Evolutionary conservation across 2,888 invertebrate species (phyloP).

Genomic region (Polia nebulosa): DNA sequence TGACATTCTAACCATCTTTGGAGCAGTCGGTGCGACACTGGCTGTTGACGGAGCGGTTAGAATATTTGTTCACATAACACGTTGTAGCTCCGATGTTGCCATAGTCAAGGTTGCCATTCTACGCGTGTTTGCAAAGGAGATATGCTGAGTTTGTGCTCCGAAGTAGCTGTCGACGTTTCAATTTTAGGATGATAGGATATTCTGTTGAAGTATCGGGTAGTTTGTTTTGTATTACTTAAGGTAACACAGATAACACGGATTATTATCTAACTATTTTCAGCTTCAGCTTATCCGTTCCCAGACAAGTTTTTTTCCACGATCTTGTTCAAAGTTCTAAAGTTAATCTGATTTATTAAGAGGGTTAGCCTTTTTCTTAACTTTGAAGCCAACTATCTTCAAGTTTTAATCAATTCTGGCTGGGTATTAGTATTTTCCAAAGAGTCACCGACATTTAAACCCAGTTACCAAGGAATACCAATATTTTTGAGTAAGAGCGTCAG

Average conservation of each 20-base stretch:
- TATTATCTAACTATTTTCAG: slow-evolving; percentile 8
- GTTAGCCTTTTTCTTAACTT: slow-evolving; percentile 14
- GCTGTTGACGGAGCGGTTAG: slow-evolving; percentile 61
- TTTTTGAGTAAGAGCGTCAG: background rate
- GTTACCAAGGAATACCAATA: slow-evolving; percentile 1
- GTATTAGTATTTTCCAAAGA: slow-evolving; percentile 4
- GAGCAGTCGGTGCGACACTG: slow-evolving; percentile 47
- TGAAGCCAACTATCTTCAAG: slow-evolving; percentile 10
- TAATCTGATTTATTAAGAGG: slow-evolving; percentile 30
- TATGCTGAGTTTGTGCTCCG: slow-evolving; percentile 49
- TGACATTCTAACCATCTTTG: slow-evolving; percentile 54
- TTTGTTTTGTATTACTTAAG: slow-evolving; percentile 29
- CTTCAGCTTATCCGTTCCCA: background rate
- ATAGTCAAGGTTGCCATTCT: slow-evolving; percentile 51
- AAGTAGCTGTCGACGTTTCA: slow-evolving; percentile 50
- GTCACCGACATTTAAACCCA: background rate
- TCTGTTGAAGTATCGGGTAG: slow-evolving; percentile 15
- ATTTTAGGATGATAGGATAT: slow-evolving; percentile 54
- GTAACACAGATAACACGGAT: slow-evolving; percentile 6
- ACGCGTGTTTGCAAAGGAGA: slow-evolving; percentile 56
- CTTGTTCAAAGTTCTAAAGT: slow-evolving; percentile 15
- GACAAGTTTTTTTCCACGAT: slow-evolving; percentile 7
- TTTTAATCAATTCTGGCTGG: slow-evolving; percentile 8
- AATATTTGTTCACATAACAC: slow-evolving; percentile 61
- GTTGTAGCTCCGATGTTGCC: slow-evolving; percentile 53